These are phyloP conservation scores for Choristoneura rosaceana DNA, from an alignment of 2,888 invertebrate genomes.

Conservation along the genomic window DNA sequence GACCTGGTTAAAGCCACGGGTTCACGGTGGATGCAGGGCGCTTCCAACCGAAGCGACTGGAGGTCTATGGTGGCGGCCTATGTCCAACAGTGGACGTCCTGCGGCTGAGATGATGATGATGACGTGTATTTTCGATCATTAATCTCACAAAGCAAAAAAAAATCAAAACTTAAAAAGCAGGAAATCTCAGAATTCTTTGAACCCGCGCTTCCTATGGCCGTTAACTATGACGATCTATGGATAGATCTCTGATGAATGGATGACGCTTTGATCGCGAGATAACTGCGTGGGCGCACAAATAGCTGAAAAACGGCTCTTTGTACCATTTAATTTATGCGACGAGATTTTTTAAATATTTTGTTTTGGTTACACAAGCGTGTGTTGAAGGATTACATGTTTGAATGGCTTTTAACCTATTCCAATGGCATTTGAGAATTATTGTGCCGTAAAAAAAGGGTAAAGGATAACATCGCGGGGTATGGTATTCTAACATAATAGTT, in stretches of 20 bases:
- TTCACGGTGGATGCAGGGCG: too few species aligned
- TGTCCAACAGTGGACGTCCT: too few species aligned
- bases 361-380: constrained; percentile 26
- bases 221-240: constrained; percentile 6
- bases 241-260: constrained; percentile 37
- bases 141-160: constrained; percentile 13
- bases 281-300: constrained; percentile 37
- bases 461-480: too few species aligned
- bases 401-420: background rate
- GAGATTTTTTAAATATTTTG: constrained; percentile 32
- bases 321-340: constrained; percentile 35
- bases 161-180: constrained; percentile 14
- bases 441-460: background rate
- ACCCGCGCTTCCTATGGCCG: constrained; percentile 30
- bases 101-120: too few species aligned
- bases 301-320: constrained; percentile 40
- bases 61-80: too few species aligned
- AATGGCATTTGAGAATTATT: background rate
- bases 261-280: constrained; percentile 34
- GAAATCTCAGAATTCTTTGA: constrained; percentile 27
- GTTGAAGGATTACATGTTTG: constrained; percentile 13
- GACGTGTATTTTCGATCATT: background rate
- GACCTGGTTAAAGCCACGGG: too few species aligned
- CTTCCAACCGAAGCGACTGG: too few species aligned
- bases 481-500: too few species aligned